Evolutionary conservation across 2,797 vertebrate species (phyloP).

Genomic region (Australoheros facetus): DNA sequence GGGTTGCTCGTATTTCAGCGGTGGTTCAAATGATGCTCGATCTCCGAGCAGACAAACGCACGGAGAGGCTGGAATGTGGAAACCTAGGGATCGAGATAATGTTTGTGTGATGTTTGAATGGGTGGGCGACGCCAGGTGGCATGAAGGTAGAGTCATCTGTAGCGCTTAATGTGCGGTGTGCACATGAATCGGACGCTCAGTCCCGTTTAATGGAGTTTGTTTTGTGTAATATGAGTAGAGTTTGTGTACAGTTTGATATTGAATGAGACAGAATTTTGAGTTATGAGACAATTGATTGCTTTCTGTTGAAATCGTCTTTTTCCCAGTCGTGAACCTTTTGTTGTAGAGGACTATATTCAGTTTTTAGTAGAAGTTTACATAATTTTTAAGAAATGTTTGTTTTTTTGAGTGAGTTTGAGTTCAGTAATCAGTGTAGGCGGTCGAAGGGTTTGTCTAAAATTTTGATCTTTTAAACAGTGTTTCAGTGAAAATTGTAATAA

Average conservation of each 20-base stretch:
- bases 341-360: neutral
- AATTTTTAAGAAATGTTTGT: neutral
- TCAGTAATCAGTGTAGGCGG: neutral
- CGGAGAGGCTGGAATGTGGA: neutral
- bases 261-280: neutral
- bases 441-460: neutral
- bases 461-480: rapidly evolving
- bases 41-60: neutral
- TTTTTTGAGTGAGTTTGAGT: neutral
- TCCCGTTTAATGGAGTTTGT: neutral
- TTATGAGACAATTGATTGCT: neutral
- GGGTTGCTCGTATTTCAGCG: neutral
- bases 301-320: neutral
- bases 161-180: neutral
- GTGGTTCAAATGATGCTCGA: too few relatives aligned
- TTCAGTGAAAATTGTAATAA: neutral
- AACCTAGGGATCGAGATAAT: neutral
- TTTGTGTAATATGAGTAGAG: neutral
- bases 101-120: neutral
- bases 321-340: neutral
- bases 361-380: neutral
- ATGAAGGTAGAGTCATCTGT: neutral
- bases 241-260: neutral
- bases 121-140: neutral
- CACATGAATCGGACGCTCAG: too few relatives aligned